These are phyloP conservation scores for Andricus grossulariae DNA, from an alignment of 1,140 invertebrate genomes.

Conservation along the genomic window DNA sequence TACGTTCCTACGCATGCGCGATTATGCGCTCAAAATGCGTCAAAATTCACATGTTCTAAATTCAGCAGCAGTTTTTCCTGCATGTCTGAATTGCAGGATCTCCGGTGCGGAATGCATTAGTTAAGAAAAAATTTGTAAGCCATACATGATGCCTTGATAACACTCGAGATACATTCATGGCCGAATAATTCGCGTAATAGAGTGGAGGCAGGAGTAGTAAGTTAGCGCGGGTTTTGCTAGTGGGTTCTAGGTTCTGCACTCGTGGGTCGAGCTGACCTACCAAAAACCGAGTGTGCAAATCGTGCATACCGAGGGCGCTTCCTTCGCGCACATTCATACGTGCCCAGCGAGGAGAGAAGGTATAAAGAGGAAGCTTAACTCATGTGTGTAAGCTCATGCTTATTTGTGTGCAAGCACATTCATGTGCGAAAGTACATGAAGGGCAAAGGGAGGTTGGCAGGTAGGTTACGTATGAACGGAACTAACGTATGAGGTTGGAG, in stretches of 20 bases:
- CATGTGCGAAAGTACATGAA: constrained; percentile 25
- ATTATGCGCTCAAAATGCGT: too few relatives aligned
- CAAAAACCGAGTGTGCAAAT: constrained; percentile 37
- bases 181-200: constrained; percentile 22
- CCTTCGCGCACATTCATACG: constrained; percentile 30
- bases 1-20: too few relatives aligned
- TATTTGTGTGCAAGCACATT: constrained; percentile 19
- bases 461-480: constrained; percentile 68
- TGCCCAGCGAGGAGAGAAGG: constrained; percentile 6
- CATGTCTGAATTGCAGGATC: not conserved
- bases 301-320: constrained; percentile 23
- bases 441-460: constrained; percentile 52
- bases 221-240: too few relatives aligned
- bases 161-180: constrained; percentile 17
- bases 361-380: constrained; percentile 17
- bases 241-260: not conserved
- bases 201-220: constrained; percentile 7
- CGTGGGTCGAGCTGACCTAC: constrained; percentile 36
- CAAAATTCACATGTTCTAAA: too few relatives aligned
- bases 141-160: constrained; percentile 1
- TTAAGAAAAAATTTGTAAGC: not conserved
- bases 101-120: not conserved
- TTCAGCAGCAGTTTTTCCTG: too few relatives aligned
- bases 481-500: constrained; percentile 68
- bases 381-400: constrained; percentile 3